phyloP scores from a whole-genome alignment of 2,888 invertebrate genomes.

The Acronicta aceris region DNA sequence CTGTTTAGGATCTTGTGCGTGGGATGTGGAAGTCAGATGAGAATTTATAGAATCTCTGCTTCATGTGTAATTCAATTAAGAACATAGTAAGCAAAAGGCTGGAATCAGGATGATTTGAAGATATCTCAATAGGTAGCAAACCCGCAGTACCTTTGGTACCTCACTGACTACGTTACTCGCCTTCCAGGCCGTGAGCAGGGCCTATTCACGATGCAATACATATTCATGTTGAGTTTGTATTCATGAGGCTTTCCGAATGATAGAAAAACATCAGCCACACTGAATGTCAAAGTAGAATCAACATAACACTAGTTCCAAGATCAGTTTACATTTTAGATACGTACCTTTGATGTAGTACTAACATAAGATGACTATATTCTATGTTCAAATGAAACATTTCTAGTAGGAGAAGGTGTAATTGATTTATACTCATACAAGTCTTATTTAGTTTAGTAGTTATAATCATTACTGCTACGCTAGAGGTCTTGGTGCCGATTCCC shows the following conservation, averaged over 20 bases:
- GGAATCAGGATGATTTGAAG: background rate
- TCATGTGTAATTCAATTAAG: too few species aligned
- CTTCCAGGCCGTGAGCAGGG: conserved; percentile 8
- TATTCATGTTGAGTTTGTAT: conserved; percentile 55
- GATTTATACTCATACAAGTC: too few species aligned
- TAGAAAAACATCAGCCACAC: conserved; percentile 38
- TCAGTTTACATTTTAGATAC: background rate
- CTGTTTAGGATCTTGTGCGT: too few species aligned
- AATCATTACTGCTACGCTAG: too few species aligned
- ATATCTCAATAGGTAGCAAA: background rate
- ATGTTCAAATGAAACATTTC: too few species aligned
- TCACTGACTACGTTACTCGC: background rate
- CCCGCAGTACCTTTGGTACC: background rate
- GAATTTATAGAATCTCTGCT: too few species aligned
- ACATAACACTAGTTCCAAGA: conserved; percentile 9
- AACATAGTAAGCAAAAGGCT: too few species aligned
- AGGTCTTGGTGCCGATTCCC: too few species aligned
- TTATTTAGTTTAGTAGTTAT: too few species aligned
- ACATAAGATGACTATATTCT: too few species aligned
- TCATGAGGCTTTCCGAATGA: conserved; percentile 47
- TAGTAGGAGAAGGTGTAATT: too few species aligned
- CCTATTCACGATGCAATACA: conserved; percentile 44
- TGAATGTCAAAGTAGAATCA: conserved; percentile 29
- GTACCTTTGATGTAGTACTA: background rate
- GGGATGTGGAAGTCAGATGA: too few species aligned